phyloP scores from a whole-genome alignment of 2,888 invertebrate genomes.

The Cistogaster globosa region DNA sequence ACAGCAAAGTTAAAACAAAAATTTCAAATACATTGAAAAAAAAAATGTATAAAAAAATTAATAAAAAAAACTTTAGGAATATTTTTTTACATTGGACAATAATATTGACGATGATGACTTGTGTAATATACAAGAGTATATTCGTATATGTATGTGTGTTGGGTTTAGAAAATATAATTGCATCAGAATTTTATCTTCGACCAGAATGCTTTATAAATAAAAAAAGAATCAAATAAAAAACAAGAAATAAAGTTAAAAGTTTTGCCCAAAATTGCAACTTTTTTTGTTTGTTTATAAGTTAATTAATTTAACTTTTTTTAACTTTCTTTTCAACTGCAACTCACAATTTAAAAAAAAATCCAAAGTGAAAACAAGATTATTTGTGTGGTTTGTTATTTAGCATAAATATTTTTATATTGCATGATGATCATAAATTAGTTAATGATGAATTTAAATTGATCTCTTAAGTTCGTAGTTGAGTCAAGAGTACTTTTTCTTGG shows the following conservation, averaged over 20 bases:
- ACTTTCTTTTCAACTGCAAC: background rate
- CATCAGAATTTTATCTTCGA: conserved; percentile 1
- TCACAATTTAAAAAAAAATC: background rate
- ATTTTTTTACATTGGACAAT: conserved; percentile 15
- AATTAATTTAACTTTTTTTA: conserved; percentile 37
- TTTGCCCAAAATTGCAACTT: conserved; percentile 23
- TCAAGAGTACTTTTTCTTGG: too few relatives aligned
- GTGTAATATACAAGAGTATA: background rate
- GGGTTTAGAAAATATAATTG: conserved; percentile 2
- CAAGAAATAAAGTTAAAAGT: conserved; percentile 20
- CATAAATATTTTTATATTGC: background rate
- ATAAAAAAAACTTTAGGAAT: background rate
- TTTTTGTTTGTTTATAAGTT: conserved; percentile 14
- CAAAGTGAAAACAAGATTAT: background rate
- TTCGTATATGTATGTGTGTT: background rate
- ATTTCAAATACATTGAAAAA: conserved; percentile 36
- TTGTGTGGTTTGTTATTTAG: conserved; percentile 32
- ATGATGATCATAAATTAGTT: background rate
- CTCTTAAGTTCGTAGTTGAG: too few relatives aligned
- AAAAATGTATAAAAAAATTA: background rate
- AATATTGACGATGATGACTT: conserved; percentile 29
- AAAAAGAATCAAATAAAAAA: conserved; percentile 8
- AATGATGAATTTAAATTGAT: background rate
- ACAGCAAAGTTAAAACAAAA: conserved; percentile 47
- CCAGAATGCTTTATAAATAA: too few relatives aligned